Percentiles rank a stretch among this genome's conserved stretches.
phyloP scores from a whole-genome alignment of 92 coral and sea anemone genomes.

The Bergia puertoricense region DNA sequence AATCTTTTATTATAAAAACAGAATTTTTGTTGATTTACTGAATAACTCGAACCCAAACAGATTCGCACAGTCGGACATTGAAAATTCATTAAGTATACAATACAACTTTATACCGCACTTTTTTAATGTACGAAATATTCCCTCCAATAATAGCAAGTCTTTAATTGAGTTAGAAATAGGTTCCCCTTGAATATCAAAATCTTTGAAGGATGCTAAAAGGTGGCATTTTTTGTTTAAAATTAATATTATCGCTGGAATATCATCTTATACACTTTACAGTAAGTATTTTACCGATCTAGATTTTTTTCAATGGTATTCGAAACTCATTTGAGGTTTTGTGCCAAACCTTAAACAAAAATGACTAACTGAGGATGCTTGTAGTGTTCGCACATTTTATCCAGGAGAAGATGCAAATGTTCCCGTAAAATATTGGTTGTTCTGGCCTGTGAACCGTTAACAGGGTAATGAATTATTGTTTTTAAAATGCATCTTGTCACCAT shows the following conservation, averaged over 20 bases:
- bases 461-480: background rate
- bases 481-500: background rate
- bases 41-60: background rate
- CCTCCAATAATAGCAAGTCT: background rate
- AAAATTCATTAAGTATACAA: slow-evolving; percentile 1
- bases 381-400: too few relatives aligned
- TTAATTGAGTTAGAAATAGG: background rate
- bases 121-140: background rate
- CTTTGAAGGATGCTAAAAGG: too few relatives aligned
- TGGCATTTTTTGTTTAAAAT: too few relatives aligned
- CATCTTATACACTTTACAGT: too few relatives aligned
- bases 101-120: background rate
- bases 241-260: too few relatives aligned
- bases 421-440: background rate
- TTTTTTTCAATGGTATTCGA: too few relatives aligned
- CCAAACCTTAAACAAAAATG: background rate
- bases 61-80: background rate
- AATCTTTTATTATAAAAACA: too few relatives aligned
- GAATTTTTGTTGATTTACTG: background rate
- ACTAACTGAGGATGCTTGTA: too few relatives aligned
- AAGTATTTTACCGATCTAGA: too few relatives aligned
- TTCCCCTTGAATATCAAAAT: background rate
- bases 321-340: too few relatives aligned
- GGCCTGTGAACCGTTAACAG: background rate
- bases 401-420: background rate